Evolutionary conservation across 2,888 invertebrate species (phyloP).

Genomic region (Chydorus sphaericus): DNA sequence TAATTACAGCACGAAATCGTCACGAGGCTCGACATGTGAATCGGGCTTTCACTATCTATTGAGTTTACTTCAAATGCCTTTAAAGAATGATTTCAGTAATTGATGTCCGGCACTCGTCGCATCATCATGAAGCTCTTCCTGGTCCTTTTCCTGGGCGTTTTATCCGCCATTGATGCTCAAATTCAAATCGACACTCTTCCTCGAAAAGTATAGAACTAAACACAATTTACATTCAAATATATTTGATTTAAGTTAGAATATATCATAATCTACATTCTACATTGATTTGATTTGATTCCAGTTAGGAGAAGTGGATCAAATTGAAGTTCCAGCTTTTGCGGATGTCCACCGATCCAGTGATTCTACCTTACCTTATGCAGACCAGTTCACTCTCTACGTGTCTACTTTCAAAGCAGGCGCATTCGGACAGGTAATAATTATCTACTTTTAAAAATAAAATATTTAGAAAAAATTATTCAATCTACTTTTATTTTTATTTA

Average conservation of each 20-base stretch:
- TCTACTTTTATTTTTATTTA: too few species aligned
- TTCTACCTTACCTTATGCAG: conserved; percentile 14
- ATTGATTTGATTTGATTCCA: not conserved
- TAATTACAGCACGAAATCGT: too few species aligned
- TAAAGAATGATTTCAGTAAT: not conserved
- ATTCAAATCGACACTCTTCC: not conserved
- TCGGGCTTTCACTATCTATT: not conserved
- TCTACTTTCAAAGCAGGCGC: conserved; percentile 23
- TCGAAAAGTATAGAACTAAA: not conserved
- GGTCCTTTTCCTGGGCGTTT: not conserved
- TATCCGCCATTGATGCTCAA: not conserved
- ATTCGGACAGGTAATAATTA: too few species aligned
- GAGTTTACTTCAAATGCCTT: not conserved
- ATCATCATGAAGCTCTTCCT: not conserved
- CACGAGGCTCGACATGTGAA: not conserved
- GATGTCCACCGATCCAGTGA: conserved; percentile 18
- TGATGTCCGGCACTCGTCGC: too few species aligned
- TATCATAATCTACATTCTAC: conserved; percentile 39
- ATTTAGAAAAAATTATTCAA: too few species aligned
- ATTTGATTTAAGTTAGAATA: not conserved
- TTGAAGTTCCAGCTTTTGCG: conserved; percentile 18
- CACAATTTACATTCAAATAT: not conserved
- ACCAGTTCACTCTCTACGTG: conserved; percentile 22
- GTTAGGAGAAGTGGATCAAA: conserved; percentile 6
- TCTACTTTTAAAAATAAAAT: too few species aligned